These are phyloP conservation scores for Idris sp. DNA, from an alignment of 1,140 invertebrate species.

Conservation along the genomic window DNA sequence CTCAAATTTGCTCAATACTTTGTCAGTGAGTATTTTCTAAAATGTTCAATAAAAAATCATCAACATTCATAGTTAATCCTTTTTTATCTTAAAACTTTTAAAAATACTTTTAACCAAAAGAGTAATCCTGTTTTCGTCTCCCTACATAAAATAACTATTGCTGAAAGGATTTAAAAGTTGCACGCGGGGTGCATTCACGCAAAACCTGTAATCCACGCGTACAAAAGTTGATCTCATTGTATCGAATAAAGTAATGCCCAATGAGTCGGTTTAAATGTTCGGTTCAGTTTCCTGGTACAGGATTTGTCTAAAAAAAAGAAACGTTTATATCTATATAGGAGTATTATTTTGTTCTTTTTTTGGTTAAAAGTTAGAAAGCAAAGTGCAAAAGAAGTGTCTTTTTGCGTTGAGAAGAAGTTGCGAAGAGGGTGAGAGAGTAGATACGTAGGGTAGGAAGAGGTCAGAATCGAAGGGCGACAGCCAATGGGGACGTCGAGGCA, in stretches of 20 bases:
- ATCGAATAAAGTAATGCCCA: constrained; percentile 23
- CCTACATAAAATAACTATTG: constrained; percentile 40
- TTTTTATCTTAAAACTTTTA: too few relatives aligned
- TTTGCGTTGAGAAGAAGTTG: constrained; percentile 53
- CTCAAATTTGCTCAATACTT: too few relatives aligned
- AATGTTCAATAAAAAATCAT: too few relatives aligned
- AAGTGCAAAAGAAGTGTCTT: constrained; percentile 62
- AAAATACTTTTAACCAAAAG: too few relatives aligned
- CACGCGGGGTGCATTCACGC: constrained; percentile 34
- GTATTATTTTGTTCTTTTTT: too few relatives aligned
- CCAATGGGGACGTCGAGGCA: constrained; percentile 75
- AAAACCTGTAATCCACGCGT: constrained; percentile 56
- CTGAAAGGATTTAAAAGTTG: constrained; percentile 57
- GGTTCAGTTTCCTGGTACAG: too few relatives aligned
- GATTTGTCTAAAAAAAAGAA: too few relatives aligned
- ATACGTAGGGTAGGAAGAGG: constrained; percentile 68
- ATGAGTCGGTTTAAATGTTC: too few relatives aligned
- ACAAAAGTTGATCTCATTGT: constrained; percentile 51
- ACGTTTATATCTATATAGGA: too few relatives aligned
- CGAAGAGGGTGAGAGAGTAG: constrained; percentile 51
- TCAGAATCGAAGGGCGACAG: constrained; percentile 72
- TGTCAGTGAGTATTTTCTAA: too few relatives aligned
- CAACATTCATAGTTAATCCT: too few relatives aligned
- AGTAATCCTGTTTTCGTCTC: constrained; percentile 47
- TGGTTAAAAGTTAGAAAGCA: too few relatives aligned